Evolutionary conservation across 1,140 invertebrate genomes (phyloP), one percentile per base, ranked within the genome.

Genomic region (Hyposmocoma kahamanoa): DNA sequence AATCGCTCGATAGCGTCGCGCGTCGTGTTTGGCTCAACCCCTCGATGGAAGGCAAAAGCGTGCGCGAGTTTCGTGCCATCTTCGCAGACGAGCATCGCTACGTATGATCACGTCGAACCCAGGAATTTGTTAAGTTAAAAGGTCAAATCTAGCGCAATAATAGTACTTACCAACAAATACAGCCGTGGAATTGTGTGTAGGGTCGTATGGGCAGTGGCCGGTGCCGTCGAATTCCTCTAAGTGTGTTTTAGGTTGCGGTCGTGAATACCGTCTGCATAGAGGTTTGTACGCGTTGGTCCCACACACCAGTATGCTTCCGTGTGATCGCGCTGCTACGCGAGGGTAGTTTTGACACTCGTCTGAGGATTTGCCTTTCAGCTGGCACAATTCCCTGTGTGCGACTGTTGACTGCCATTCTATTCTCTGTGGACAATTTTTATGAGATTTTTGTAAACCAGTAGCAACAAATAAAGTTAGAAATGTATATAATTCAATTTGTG

Each of bases 231-330:
- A 91, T 70, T 96, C 95, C 53, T 88, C 83, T 19, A 87, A 59
- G 22, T 88, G 84, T 51, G 87, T 84, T 45, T 85, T 87, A 10
- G 76, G 75, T 28, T 72, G 62, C 45, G 78, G 69, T 11, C 76
- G 62, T 3, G 75, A 72, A 69, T 97, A 97, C 61, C 93, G 89
- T 43, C 97, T 89, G 87, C 97, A 99, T 42, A 92, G 90, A 1
- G 97, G 97, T 72, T 97, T 98, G 87, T 95, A 99, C 4, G 97
- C 96, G 85, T 99, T 98, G 20, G 98, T 99, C 15, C 98, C 98
- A 84, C 98, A 99, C 34, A 98, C 91, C 43, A 97, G 87, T 19
- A 97, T 88, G 51, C 92, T 90, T 8, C 92, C 92, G 52, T 95
- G 90, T 72, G 70, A 89, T 3, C 84, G 72, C 4, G 86, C 87